These are phyloP conservation scores for Melanotaenia nigrans DNA, from an alignment of 2,797 vertebrate genomes.

Conservation along the genomic window DNA sequence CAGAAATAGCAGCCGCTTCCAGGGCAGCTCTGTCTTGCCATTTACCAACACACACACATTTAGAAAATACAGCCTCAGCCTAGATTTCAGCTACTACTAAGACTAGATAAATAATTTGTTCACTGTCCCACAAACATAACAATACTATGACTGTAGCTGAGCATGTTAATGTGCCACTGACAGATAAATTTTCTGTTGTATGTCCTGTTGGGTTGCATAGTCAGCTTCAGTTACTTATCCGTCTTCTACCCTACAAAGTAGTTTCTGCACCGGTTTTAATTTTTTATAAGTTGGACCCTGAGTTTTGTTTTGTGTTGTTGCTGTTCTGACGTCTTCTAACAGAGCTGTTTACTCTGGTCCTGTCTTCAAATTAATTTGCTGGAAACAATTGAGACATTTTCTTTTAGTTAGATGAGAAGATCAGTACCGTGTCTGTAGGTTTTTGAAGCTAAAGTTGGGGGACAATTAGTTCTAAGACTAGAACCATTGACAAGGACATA, in stretches of 20 bases:
- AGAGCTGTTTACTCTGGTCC: not conserved
- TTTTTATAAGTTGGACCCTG: constrained; percentile 56
- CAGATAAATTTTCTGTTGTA: constrained; percentile 32
- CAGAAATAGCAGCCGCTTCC: constrained; percentile 52
- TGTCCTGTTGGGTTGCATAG: constrained; percentile 68
- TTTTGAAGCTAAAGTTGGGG: not conserved
- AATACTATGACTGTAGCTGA: not conserved
- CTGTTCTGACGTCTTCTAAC: not conserved
- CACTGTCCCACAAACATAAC: constrained; percentile 18
- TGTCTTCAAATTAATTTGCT: not conserved
- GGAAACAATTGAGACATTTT: not conserved
- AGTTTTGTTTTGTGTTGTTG: constrained; percentile 34
- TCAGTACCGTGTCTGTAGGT: not conserved
- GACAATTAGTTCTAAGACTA: not conserved
- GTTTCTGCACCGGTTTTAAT: constrained; percentile 32
- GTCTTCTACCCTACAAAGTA: constrained; percentile 16
- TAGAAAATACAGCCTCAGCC: constrained; percentile 29
- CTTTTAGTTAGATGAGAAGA: constrained; percentile 4
- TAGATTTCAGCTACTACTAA: constrained; percentile 22
- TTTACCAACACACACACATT: constrained; percentile 36
- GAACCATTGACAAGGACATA: not conserved
- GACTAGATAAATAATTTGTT: constrained; percentile 25
- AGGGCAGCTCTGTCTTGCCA: constrained; percentile 45
- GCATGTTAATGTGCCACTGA: constrained; percentile 4
- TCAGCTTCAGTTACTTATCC: constrained; percentile 35